Base-by-base conservation (phyloP, 2,888 invertebrate species). In the Bursaphelenchus okinawaensis region DNA sequence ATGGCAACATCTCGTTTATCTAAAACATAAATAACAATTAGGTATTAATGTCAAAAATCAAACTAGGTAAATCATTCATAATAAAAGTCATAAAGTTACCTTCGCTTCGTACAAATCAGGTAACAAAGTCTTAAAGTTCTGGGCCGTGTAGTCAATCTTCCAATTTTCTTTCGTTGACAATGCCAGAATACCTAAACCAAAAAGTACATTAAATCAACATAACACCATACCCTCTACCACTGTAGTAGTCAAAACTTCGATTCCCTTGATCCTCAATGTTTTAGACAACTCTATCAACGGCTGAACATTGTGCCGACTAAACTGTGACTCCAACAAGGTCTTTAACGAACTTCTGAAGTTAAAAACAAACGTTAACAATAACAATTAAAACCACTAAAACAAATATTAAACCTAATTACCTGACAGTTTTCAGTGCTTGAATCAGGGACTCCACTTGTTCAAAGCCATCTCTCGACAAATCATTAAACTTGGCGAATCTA, bases 21-120 rank as follows among this genome's bases (percentile, higher is more conserved):
- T 77, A 58, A 28, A 73, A 16, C n/a, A 20, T 55, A 12, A 1
- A 31, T 23, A 31, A 69, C 40, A 7, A 50, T 9, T 29, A 26
- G 26, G 12, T n/a, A n/a, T n/a, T n/a, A n/a, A n/a, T n/a, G n/a
- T n/a, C n/a, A n/a, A n/a, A n/a, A n/a, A n/a, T n/a, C n/a, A n/a
- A n/a, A n/a, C n/a, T n/a, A n/a, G n/a, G n/a, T n/a, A n/a, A n/a
- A n/a, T n/a, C n/a, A n/a, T n/a, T n/a, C n/a, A n/a, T n/a, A n/a
- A n/a, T n/a, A n/a, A n/a, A n/a, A n/a, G n/a, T n/a, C n/a, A n/a
- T 26, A 16, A 52, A 12, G 16, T 7, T 54, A 77, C 77, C 72
- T 80, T 77, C 55, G 76, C 76, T 57, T 81, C 81, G 62, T 73
- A 81, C 26, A 78, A 69, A 62, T 82, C 82, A 0, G 82, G 82